Evolutionary conservation across 64 coral and sea anemone genomes (phyloP).

Genomic region (Actinia tenebrosa): DNA sequence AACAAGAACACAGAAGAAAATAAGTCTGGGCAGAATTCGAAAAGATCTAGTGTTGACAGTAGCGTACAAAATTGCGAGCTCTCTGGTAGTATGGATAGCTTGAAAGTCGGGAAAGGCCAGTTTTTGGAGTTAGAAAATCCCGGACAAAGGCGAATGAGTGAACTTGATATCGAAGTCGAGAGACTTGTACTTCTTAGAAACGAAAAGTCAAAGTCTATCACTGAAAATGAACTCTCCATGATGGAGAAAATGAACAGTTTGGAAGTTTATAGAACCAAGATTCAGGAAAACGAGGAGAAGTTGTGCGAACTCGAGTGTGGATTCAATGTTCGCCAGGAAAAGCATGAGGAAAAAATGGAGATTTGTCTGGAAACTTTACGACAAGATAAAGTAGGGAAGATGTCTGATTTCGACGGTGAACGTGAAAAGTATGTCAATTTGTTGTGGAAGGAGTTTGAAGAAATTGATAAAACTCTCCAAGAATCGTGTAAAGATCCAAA

Average conservation of each 20-base stretch:
- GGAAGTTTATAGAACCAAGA: slow-evolving; percentile 40
- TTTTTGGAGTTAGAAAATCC: neutral
- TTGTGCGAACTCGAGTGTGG: slow-evolving; percentile 40
- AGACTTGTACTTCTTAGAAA: slow-evolving; percentile 27
- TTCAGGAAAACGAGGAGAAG: slow-evolving; percentile 68
- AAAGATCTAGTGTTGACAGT: neutral
- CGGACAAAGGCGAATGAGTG: neutral
- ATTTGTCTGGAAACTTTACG: slow-evolving; percentile 58
- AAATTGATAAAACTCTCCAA: slow-evolving; percentile 49
- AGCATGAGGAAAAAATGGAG: slow-evolving; percentile 63
- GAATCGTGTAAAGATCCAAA: slow-evolving; percentile 1
- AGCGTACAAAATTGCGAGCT: neutral
- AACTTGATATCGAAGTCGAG: slow-evolving; percentile 5
- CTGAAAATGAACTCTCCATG: slow-evolving; percentile 22
- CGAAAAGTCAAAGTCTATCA: slow-evolving; percentile 40
- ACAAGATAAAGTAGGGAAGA: slow-evolving; percentile 37
- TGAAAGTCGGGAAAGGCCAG: neutral
- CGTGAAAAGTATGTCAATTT: slow-evolving; percentile 41
- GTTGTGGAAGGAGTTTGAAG: slow-evolving; percentile 59
- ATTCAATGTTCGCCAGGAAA: slow-evolving; percentile 33
- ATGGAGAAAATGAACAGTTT: slow-evolving; percentile 35
- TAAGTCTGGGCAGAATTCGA: neutral
- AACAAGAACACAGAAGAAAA: slow-evolving; percentile 6
- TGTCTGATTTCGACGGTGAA: slow-evolving; percentile 35
- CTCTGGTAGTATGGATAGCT: slow-evolving; percentile 14